Base-by-base conservation (phyloP, 2,113 vertebrate species). In the Meleagris gallopavo region DNA sequence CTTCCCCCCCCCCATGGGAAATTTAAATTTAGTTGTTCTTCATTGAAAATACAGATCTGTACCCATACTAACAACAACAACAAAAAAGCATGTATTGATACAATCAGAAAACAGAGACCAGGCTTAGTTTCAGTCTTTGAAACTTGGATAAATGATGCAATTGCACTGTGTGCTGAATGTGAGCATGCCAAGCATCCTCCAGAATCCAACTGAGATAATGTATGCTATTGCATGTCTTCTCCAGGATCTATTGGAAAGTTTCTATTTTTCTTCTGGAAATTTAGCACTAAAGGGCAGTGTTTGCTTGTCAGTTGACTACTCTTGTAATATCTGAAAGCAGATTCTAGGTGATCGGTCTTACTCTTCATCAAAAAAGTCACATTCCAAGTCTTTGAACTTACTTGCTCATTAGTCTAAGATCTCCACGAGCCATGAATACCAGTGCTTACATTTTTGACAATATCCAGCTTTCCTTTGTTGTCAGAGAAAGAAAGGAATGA, bases 281-380 rank as follows among this genome's bases (percentile, higher is more conserved):
- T 16, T 40, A 9, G 5, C 9, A 69, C 18, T 17, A 81, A 83
- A 77, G 22, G 12, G 24, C 17, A 7, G 11, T 17, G 10, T 27
- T 74, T 62, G 13, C 21, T 34, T 5, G 29, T 1, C 0, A 40
- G 34, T 30, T 72, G 43, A 7, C 13, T 67, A 3, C 18, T 34
- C 11, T 9, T 65, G 18, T 38, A 54, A 19, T 65, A 41, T 52
- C 10, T 43, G 27, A 34, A 72, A 62, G 19, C 46, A 67, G 12
- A 12, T 64, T 80, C 58, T 76, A 62, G 13, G 16, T 10, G 22
- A 29, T 43, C 32, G 30, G n/a, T 65, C 13, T 90, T 73, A 32
- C 40, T 45, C 30, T 65, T 70, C 30, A 30, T 45, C 2, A 3
- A 6, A 34, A 5, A 54, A 66, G 24, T 36, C 1, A 1, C 2